Base-by-base conservation (phyloP, 2,797 vertebrate species). In the Emydoidea blandingii region DNA sequence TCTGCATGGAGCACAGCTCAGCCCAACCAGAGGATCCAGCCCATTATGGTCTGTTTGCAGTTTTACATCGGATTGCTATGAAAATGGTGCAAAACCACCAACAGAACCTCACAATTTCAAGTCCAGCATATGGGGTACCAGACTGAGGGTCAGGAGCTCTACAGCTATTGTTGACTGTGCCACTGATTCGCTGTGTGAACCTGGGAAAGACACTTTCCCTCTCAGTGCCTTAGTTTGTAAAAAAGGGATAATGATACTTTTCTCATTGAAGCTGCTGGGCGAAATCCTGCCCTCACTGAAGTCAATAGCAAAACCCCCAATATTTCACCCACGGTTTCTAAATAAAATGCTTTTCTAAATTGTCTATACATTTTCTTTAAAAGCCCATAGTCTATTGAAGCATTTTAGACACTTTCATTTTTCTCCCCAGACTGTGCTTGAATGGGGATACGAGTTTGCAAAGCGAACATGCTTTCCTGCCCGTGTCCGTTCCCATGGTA, bases 391-490 rank as follows among this genome's bases (percentile, higher is more conserved):
- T 31, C 81, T 52, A 52, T 15, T 50, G 14, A 79, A 93, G 44
- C 47, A 31, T 90, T 79, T 86, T 9, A 56, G 7, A 14, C 56
- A 89, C 23, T 90, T 89, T 72, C 25, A 12, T 27, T 79, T 94
- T 16, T 41, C 47, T 74, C 85, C 74, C 3, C 7, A 78, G 53
- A n/a, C 79, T 5, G 62, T 85, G 19, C 82, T 80, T 79, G 47
- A 95, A 80, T 47, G 79, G 16, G 47, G 52, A 78, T 10, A 53
- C 12, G 34, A 31, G 78, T 89, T 74, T 79, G 72, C 29, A 53
- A 79, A 89, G n/a, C 47, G 56, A 87, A 87, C 88, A 57, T 57
- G 79, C 72, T 31, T 81, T 83, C 86, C 23, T 57, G 37, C 41
- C 7, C 27, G 10, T 88, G 19, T 82, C 83, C 85, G 52, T 29